Evolutionary conservation across 2,888 invertebrate genomes (phyloP).

Genomic region (Eilema caniola): DNA sequence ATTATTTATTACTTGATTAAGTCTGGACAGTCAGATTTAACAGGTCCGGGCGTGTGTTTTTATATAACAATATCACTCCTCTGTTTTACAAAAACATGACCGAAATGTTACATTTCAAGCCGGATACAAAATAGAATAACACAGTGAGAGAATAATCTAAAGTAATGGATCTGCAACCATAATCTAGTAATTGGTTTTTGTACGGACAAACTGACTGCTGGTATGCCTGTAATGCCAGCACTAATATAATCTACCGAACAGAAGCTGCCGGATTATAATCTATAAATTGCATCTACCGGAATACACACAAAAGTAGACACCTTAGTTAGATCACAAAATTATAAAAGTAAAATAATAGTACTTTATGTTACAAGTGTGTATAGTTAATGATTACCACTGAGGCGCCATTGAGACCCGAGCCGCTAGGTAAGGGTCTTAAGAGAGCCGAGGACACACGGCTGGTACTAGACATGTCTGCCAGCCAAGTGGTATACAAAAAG

Average conservation of each 20-base stretch:
- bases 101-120: neutral
- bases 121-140: neutral
- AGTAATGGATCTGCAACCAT: conserved; percentile 7
- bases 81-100: neutral
- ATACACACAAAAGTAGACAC: neutral
- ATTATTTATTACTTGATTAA: no score
- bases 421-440: no score
- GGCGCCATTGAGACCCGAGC: no score
- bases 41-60: no score
- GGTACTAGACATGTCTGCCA: no score
- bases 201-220: conserved; percentile 4
- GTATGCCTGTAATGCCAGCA: neutral
- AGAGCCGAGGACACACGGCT: no score
- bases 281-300: neutral
- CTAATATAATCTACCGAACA: neutral
- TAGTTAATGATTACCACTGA: no score
- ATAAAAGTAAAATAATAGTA: neutral
- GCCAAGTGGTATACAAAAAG: no score
- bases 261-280: no score
- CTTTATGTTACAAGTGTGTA: no score
- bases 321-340: neutral
- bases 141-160: neutral
- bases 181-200: conserved; percentile 10
- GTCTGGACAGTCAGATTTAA: no score
- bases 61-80: no score